Conservation (phyloP, 2,888 invertebrate genomes). For the Anoplius nigerrimus region DNA sequence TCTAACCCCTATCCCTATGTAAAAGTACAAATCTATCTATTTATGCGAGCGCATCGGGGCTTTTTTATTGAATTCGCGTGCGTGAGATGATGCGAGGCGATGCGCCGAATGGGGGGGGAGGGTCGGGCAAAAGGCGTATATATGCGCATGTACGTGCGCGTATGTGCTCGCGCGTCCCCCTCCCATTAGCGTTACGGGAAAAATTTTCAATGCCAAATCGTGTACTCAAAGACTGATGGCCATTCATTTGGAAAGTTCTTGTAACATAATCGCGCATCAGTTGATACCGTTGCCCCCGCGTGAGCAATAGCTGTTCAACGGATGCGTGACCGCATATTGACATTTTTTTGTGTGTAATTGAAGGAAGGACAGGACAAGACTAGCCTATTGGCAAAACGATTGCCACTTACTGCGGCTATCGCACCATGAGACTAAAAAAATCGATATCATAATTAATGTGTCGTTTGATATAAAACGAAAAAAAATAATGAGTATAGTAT, state of each 20-base stretch:
- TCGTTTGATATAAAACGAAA: slow-evolving; percentile 72
- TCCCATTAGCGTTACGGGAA: no score
- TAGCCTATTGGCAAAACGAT: slow-evolving; percentile 69
- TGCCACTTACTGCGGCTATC: slow-evolving; percentile 65
- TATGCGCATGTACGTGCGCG: no score
- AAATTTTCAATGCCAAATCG: slow-evolving; percentile 39
- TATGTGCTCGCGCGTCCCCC: slow-evolving; percentile 4
- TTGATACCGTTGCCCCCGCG: slow-evolving; percentile 20
- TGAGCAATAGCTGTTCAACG: slow-evolving; percentile 27
- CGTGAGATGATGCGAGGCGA: no score
- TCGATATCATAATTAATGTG: slow-evolving; percentile 74
- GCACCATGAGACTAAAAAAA: slow-evolving; percentile 73
- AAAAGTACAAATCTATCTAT: slow-evolving; percentile 36
- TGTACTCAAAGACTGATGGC: slow-evolving; percentile 59
- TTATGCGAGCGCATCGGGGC: background rate
- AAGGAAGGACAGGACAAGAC: slow-evolving; percentile 70
- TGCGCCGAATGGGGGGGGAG: no score
- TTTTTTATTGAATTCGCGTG: no score
- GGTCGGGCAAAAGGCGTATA: no score
- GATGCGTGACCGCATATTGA: slow-evolving; percentile 57
- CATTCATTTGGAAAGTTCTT: slow-evolving; percentile 65
- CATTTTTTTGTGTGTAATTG: slow-evolving; percentile 57
- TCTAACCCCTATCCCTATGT: slow-evolving; percentile 16
- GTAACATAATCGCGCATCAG: slow-evolving; percentile 61
- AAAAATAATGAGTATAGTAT: slow-evolving; percentile 66